Percentiles rank a stretch among this genome's conserved stretches.
phyloP scores from a whole-genome alignment of 1,140 invertebrate species.

The Ostrea edulis region DNA sequence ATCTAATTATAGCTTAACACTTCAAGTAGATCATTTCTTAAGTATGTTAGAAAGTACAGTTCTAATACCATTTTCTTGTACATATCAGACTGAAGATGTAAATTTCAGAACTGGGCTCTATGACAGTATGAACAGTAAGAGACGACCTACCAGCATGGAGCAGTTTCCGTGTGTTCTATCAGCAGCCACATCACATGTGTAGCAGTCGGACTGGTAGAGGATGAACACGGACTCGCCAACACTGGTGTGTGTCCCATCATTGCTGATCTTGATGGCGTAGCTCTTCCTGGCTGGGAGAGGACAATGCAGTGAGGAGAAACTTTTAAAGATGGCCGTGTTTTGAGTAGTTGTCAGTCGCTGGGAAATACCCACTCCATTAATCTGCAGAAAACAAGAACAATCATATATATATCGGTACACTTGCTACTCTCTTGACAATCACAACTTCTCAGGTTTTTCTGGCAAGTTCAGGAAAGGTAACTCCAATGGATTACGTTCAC shows the following conservation, averaged over 20 bases:
- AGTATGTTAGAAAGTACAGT: neutral
- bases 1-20: too few species aligned
- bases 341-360: neutral
- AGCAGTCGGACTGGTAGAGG: constrained; percentile 57
- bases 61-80: neutral
- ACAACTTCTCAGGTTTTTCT: too few species aligned
- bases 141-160: constrained; percentile 50
- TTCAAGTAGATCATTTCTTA: too few species aligned
- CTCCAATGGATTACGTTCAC: too few species aligned
- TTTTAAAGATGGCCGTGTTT: constrained; percentile 47
- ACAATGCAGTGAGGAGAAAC: constrained; percentile 53
- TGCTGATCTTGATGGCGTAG: constrained; percentile 58
- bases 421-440: too few species aligned
- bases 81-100: neutral
- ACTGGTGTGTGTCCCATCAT: constrained; percentile 45
- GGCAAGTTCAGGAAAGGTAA: too few species aligned
- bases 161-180: constrained; percentile 46
- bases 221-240: constrained; percentile 46
- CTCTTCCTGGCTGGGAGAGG: constrained; percentile 48
- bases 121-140: neutral
- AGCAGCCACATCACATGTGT: constrained; percentile 45
- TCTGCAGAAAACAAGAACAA: constrained; percentile 47
- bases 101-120: neutral
- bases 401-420: too few species aligned
- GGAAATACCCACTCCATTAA: constrained; percentile 45